Conservation (phyloP, 2,797 vertebrate species). For the Nannoperca obscura region DNA sequence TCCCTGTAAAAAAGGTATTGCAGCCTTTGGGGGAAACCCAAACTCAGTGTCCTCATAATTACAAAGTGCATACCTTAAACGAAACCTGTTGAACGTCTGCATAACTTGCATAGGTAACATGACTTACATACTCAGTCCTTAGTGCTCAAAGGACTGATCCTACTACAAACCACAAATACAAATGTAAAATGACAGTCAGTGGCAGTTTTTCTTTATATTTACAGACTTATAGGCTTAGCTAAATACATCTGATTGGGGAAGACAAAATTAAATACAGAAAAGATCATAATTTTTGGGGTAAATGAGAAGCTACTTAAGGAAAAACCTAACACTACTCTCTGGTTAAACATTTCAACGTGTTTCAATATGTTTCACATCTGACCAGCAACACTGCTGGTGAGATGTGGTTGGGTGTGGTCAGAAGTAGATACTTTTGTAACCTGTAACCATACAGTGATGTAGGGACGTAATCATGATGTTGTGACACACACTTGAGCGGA, state of each 20-base stretch:
- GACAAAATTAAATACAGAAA: background rate
- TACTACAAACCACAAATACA: constrained; percentile 19
- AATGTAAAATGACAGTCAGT: background rate
- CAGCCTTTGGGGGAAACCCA: constrained; percentile 27
- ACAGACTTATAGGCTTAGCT: background rate
- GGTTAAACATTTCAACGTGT: background rate
- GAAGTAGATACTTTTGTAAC: background rate
- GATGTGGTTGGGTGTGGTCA: background rate
- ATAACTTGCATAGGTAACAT: constrained; percentile 21
- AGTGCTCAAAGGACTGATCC: background rate
- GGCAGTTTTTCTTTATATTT: background rate
- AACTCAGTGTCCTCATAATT: constrained; percentile 25
- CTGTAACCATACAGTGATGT: background rate
- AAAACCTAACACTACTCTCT: background rate
- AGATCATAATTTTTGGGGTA: background rate
- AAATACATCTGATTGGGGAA: background rate
- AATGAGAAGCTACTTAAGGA: background rate
- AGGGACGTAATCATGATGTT: no score
- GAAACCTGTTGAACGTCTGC: constrained; percentile 19
- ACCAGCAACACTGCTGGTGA: background rate
- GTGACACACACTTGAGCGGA: background rate
- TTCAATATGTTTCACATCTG: constrained; percentile 1
- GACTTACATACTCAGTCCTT: constrained; percentile 9
- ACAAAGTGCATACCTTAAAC: constrained; percentile 33
- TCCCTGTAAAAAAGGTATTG: constrained; percentile 25